These are phyloP conservation scores for Noctua pronuba DNA, from an alignment of 2,888 invertebrate species.

Conservation along the genomic window DNA sequence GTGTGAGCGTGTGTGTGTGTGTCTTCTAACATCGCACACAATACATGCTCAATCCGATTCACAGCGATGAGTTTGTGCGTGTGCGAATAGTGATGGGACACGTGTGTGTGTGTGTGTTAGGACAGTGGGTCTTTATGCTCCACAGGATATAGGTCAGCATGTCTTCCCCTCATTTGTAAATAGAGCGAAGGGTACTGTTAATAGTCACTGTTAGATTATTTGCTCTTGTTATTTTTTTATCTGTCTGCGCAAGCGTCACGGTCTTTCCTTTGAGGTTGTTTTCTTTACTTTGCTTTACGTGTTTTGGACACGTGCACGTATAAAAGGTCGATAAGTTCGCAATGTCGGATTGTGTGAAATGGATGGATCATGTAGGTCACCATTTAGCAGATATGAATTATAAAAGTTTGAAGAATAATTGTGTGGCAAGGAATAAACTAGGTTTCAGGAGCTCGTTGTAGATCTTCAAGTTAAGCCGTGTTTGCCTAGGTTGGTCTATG, in stretches of 20 bases:
- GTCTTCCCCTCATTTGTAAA: slow-evolving; percentile 81
- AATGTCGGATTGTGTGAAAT: neutral
- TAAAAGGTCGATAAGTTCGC: slow-evolving; percentile 44
- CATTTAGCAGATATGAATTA: neutral
- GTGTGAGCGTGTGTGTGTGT: neutral
- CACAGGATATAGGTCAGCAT: slow-evolving; percentile 85
- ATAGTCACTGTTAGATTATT: slow-evolving; percentile 58
- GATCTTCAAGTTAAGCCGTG: too few species aligned
- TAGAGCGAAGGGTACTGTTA: slow-evolving; percentile 74
- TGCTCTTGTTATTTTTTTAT: slow-evolving; percentile 49
- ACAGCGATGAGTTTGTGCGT: slow-evolving; percentile 8
- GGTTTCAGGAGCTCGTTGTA: too few species aligned
- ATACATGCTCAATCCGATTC: neutral
- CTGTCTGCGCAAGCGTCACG: slow-evolving; percentile 31
- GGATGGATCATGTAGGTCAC: neutral
- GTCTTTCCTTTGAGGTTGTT: slow-evolving; percentile 54
- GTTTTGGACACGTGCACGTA: slow-evolving; percentile 50
- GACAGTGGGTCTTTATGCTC: slow-evolving; percentile 82
- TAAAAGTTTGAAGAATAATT: neutral
- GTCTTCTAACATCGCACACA: slow-evolving; percentile 39
- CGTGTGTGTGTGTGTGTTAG: slow-evolving; percentile 64
- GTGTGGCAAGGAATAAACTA: neutral
- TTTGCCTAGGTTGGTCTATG: too few species aligned
- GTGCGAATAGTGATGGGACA: slow-evolving; percentile 26
- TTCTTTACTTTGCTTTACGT: slow-evolving; percentile 45